These are phyloP conservation scores for Sapayoa aenigma DNA, from an alignment of 2,113 vertebrate species.

Conservation along the genomic window DNA sequence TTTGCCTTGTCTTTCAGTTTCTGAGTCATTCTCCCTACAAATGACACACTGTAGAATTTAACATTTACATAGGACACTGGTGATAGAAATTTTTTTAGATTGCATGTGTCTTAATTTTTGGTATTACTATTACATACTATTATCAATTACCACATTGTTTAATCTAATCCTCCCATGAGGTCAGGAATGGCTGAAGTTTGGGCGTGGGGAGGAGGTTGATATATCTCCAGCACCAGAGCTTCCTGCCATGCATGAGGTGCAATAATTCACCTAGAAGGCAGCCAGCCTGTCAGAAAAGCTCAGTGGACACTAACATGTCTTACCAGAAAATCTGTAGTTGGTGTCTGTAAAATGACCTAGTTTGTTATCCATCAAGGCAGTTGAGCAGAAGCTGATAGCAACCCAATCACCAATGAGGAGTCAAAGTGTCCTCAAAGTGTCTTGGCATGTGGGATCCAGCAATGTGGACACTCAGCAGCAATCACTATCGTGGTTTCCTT, in stretches of 20 bases:
- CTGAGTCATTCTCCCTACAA: constrained; percentile 26
- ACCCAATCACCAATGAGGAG: background rate
- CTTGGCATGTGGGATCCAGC: background rate
- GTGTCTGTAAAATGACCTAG: background rate
- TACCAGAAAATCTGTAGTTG: background rate
- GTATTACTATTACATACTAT: background rate
- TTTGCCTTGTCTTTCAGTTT: constrained; percentile 30
- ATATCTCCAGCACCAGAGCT: background rate
- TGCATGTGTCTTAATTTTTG: background rate
- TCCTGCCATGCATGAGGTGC: background rate
- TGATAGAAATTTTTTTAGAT: background rate
- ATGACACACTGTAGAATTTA: constrained; percentile 13
- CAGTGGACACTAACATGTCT: background rate
- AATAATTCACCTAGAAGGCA: background rate
- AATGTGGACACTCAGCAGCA: background rate
- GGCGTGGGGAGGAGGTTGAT: background rate
- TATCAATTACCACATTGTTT: background rate
- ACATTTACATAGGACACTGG: constrained; percentile 31
- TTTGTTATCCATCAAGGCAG: background rate
- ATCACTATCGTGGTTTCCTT: background rate
- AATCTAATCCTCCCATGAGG: background rate
- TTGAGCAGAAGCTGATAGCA: background rate
- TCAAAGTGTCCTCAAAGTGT: background rate
- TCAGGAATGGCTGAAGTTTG: background rate
- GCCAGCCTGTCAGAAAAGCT: background rate